Evolutionary conservation across 2,797 vertebrate species (phyloP).

Genomic region (Nothura maculosa): DNA sequence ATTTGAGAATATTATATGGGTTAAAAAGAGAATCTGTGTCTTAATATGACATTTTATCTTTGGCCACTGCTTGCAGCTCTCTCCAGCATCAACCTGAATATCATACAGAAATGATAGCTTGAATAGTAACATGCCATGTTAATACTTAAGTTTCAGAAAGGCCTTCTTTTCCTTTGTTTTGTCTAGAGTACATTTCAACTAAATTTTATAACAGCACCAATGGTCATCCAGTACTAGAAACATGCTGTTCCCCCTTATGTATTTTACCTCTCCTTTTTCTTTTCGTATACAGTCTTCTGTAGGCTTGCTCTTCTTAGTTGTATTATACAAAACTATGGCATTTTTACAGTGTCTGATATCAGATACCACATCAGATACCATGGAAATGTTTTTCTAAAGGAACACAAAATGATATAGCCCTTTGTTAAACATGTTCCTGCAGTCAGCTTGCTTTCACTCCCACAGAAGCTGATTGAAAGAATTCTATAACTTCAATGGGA

Average conservation of each 20-base stretch:
- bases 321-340: background rate
- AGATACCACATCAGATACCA: background rate
- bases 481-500: background rate
- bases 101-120: background rate
- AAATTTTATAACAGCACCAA: slow-evolving; percentile 11
- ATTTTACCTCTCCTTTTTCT: slow-evolving; percentile 5
- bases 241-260: slow-evolving; percentile 17
- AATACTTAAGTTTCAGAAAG: background rate
- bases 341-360: background rate
- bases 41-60: background rate
- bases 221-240: slow-evolving; percentile 9
- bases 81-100: background rate
- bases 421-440: slow-evolving; percentile 22
- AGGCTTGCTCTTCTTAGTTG: background rate
- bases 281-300: background rate
- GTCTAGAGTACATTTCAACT: background rate
- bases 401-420: slow-evolving; percentile 17
- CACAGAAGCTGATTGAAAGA: background rate
- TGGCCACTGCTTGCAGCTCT: background rate
- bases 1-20: background rate
- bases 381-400: slow-evolving; percentile 13
- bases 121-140: background rate
- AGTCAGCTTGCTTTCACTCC: background rate
- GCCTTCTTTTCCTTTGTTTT: slow-evolving; percentile 2
- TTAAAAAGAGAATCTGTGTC: background rate